Conservation (phyloP, 1,140 invertebrate genomes). For the Lepidurus couesii region DNA sequence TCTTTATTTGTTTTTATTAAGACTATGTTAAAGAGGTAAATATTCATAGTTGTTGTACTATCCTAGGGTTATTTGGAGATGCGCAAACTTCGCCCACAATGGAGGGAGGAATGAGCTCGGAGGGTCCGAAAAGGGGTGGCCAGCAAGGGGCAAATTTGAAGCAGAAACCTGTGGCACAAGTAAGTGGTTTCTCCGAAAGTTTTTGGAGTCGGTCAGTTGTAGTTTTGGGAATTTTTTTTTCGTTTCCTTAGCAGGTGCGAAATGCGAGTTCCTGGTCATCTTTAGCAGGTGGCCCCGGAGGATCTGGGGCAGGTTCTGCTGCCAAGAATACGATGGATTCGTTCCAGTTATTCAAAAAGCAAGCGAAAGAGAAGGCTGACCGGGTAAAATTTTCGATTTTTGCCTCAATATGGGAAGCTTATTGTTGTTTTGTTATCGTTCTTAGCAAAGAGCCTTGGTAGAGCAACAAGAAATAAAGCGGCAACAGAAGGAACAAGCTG, state of each 20-base stretch:
- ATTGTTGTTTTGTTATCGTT: slow-evolving; percentile 36
- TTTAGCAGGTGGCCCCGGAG: slow-evolving; percentile 60
- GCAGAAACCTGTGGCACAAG: background rate
- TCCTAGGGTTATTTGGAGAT: background rate
- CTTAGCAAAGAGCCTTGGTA: slow-evolving; percentile 65
- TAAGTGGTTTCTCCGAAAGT: background rate
- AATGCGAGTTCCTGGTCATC: slow-evolving; percentile 90
- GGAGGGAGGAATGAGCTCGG: background rate
- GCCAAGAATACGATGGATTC: slow-evolving; percentile 48
- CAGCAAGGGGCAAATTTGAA: background rate
- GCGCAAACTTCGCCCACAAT: background rate
- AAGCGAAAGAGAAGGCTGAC: slow-evolving; percentile 90
- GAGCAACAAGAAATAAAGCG: slow-evolving; percentile 73
- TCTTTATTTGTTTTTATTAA: background rate
- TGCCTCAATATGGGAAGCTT: background rate
- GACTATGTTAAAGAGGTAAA: background rate
- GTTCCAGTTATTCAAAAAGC: slow-evolving; percentile 83
- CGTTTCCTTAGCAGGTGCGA: slow-evolving; percentile 65
- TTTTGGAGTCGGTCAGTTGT: background rate
- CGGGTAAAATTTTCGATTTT: slow-evolving; percentile 50
- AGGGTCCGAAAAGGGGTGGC: background rate
- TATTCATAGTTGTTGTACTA: background rate
- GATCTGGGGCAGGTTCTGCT: slow-evolving; percentile 34
- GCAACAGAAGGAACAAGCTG: slow-evolving; percentile 73
- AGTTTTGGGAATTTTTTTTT: background rate